phyloP scores from a whole-genome alignment of 2,113 vertebrate species.

The Psilopsiagon aymara region DNA sequence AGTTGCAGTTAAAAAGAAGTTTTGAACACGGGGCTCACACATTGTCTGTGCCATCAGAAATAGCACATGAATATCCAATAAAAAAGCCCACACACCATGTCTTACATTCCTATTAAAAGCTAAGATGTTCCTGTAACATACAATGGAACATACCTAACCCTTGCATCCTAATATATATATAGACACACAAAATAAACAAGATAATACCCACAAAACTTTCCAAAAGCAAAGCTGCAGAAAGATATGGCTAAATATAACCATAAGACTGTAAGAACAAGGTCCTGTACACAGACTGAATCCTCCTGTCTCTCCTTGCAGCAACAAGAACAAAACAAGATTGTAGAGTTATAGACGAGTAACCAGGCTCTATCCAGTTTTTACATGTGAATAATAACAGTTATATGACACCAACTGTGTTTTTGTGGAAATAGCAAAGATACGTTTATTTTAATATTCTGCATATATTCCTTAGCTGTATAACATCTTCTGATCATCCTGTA shows the following conservation, averaged over 20 bases:
- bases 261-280: not conserved
- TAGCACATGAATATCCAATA: not conserved
- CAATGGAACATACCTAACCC: not conserved
- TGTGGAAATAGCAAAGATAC: not conserved
- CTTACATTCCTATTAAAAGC: not conserved
- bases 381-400: not conserved
- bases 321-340: not conserved
- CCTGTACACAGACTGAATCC: not conserved
- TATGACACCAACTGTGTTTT: not conserved
- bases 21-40: not conserved
- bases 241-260: not conserved
- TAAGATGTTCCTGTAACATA: not conserved
- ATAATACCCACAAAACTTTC: not conserved
- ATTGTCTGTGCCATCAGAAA: not conserved
- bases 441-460: not conserved
- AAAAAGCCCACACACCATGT: not conserved
- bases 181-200: not conserved
- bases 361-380: not conserved
- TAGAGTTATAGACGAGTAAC: not conserved
- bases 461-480: not conserved
- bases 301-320: not conserved
- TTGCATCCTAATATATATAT: not conserved
- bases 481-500: not conserved
- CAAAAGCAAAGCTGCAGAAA: not conserved
- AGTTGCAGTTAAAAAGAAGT: not conserved